These are phyloP conservation scores for Eriosoma lanigerum DNA, from an alignment of 1,140 invertebrate genomes.

Conservation along the genomic window DNA sequence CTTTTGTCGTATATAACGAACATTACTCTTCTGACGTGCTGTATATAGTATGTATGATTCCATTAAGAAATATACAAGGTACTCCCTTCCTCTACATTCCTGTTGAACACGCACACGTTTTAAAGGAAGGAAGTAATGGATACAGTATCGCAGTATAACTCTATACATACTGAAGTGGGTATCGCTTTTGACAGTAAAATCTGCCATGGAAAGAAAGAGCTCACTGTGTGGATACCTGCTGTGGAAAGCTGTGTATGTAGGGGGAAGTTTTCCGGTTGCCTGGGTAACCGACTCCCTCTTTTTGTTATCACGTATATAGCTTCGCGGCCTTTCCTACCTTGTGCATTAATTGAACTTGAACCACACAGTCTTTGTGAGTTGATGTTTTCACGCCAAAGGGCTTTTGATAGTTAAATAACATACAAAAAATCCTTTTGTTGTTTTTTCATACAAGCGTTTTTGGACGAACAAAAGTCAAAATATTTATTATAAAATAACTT, in stretches of 20 bases:
- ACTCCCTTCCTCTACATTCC: neutral
- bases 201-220: neutral
- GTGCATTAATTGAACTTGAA: conserved; percentile 49
- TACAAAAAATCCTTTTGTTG: conserved; percentile 7
- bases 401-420: conserved; percentile 34
- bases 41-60: neutral
- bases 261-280: conserved; percentile 37
- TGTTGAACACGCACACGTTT: neutral
- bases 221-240: neutral
- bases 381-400: conserved; percentile 38
- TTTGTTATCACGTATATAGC: conserved; percentile 10
- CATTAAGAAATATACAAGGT: conserved; percentile 32
- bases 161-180: conserved; percentile 30
- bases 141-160: neutral
- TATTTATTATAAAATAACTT: neutral
- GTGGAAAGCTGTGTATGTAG: neutral
- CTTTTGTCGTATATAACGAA: neutral
- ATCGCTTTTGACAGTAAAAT: conserved; percentile 41
- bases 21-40: neutral
- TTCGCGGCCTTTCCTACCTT: conserved; percentile 44
- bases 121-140: conserved; percentile 31
- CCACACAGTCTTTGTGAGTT: conserved; percentile 18
- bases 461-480: neutral
- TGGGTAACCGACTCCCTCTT: conserved; percentile 45
- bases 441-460: neutral